Evolutionary conservation across 2,888 invertebrate species (phyloP).

Genomic region (Lasioglossum figueresi): DNA sequence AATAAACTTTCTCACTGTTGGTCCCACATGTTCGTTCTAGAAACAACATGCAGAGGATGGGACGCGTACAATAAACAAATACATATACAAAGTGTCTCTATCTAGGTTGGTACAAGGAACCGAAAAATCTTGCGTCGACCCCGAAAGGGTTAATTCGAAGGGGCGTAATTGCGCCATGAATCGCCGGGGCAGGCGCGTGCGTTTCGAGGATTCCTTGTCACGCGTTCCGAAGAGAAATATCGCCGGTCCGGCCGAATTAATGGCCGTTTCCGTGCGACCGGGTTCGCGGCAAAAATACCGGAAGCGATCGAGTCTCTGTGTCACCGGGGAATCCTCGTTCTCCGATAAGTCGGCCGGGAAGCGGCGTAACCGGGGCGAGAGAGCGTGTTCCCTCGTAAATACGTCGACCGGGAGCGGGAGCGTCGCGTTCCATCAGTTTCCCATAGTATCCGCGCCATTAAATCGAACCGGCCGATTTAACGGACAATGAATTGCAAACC

Average conservation of each 20-base stretch:
- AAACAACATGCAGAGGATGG: too few relatives aligned
- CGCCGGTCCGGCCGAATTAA: conserved; percentile 43
- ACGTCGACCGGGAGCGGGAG: not conserved
- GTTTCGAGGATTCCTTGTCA: conserved; percentile 19
- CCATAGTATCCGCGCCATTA: conserved; percentile 52
- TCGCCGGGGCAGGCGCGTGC: conserved; percentile 26
- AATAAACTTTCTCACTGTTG: too few relatives aligned
- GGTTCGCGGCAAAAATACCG: conserved; percentile 18
- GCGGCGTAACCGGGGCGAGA: not conserved
- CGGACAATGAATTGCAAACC: conserved; percentile 59
- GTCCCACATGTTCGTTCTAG: too few relatives aligned
- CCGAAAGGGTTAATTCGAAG: not conserved
- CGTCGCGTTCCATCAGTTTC: conserved; percentile 44
- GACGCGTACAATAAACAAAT: too few relatives aligned
- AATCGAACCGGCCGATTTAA: conserved; percentile 54
- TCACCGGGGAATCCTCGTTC: conserved; percentile 3
- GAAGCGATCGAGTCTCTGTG: conserved; percentile 17
- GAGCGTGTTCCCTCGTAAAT: not conserved
- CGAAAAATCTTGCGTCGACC: not conserved
- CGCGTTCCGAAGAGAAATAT: conserved; percentile 50
- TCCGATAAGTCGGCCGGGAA: conserved; percentile 1
- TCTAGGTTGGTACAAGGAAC: too few relatives aligned
- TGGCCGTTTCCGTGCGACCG: conserved; percentile 33
- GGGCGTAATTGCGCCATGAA: conserved; percentile 57
- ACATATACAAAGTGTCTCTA: too few relatives aligned